Evolutionary conservation across 2,888 invertebrate genomes (phyloP).

Genomic region (Lamellibrachia satsuma): DNA sequence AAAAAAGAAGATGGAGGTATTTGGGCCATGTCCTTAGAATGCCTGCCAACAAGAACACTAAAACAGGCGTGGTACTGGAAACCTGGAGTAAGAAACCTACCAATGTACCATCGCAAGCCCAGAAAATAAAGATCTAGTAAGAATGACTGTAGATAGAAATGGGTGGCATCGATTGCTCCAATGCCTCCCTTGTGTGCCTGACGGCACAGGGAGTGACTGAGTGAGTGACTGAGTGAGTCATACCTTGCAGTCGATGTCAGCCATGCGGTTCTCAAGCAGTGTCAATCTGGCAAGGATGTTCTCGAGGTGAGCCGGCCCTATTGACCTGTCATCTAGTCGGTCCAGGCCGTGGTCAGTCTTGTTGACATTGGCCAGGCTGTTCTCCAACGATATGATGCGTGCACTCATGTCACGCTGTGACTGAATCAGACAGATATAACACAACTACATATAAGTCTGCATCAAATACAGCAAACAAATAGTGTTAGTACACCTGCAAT

Average conservation of each 20-base stretch:
- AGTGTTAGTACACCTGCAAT: too few species aligned
- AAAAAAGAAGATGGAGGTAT: too few species aligned
- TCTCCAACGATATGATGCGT: not conserved
- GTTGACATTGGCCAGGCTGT: not conserved
- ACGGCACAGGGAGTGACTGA: not conserved
- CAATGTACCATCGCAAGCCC: too few species aligned
- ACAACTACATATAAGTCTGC: not conserved
- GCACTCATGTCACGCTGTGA: not conserved
- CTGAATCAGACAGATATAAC: not conserved
- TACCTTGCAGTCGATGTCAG: not conserved
- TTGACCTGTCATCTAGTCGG: not conserved
- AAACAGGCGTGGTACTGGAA: too few species aligned
- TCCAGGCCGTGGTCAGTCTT: not conserved
- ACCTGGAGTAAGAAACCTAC: too few species aligned
- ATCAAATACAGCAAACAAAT: not conserved
- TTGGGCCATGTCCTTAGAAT: too few species aligned
- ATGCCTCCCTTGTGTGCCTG: too few species aligned
- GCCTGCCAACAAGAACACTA: too few species aligned
- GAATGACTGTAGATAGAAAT: too few species aligned
- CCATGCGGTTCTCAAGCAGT: conserved; percentile 5
- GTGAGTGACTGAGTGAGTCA: not conserved
- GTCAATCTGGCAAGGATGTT: not conserved
- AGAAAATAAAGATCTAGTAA: too few species aligned
- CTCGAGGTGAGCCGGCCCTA: not conserved
- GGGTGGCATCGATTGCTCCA: too few species aligned